These are phyloP conservation scores for Ips nitidus DNA, from an alignment of 1,140 invertebrate genomes.

Conservation along the genomic window DNA sequence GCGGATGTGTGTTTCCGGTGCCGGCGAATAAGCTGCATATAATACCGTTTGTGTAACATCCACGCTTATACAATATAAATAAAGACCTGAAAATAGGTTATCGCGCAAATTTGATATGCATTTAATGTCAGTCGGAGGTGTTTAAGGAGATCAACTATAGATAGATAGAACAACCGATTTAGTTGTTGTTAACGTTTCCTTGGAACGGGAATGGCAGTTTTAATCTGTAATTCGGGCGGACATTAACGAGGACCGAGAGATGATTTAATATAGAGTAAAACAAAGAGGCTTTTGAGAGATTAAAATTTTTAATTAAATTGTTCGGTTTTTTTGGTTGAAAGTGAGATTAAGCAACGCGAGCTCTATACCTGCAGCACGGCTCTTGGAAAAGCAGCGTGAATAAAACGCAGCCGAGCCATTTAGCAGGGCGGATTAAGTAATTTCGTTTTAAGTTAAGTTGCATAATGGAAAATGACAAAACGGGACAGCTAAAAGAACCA, in stretches of 20 bases:
- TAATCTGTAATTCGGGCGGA: slow-evolving; percentile 8
- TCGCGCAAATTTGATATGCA: too few relatives aligned
- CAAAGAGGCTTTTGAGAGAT: slow-evolving; percentile 22
- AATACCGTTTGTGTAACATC: too few relatives aligned
- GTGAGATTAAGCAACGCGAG: slow-evolving; percentile 20
- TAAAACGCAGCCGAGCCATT: slow-evolving; percentile 15
- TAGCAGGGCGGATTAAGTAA: slow-evolving; percentile 13
- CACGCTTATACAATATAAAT: too few relatives aligned
- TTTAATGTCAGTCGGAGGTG: too few relatives aligned
- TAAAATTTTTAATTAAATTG: slow-evolving; percentile 30
- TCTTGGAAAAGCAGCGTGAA: slow-evolving; percentile 6
- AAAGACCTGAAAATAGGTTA: too few relatives aligned
- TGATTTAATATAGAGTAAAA: slow-evolving; percentile 22
- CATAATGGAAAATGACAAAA: slow-evolving; percentile 5
- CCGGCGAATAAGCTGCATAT: too few relatives aligned
- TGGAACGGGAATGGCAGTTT: neutral
- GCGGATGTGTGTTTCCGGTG: too few relatives aligned
- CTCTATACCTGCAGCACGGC: slow-evolving; percentile 2
- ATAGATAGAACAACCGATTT: too few relatives aligned
- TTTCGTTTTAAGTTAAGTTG: slow-evolving; percentile 8
- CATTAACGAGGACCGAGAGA: slow-evolving; percentile 8
- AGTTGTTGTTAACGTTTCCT: too few relatives aligned
- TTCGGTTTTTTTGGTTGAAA: slow-evolving; percentile 16
- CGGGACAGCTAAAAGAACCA: neutral
- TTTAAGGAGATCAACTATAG: too few relatives aligned